phyloP scores from a whole-genome alignment of 2,113 vertebrate species.

The Osmerus eperlanus region DNA sequence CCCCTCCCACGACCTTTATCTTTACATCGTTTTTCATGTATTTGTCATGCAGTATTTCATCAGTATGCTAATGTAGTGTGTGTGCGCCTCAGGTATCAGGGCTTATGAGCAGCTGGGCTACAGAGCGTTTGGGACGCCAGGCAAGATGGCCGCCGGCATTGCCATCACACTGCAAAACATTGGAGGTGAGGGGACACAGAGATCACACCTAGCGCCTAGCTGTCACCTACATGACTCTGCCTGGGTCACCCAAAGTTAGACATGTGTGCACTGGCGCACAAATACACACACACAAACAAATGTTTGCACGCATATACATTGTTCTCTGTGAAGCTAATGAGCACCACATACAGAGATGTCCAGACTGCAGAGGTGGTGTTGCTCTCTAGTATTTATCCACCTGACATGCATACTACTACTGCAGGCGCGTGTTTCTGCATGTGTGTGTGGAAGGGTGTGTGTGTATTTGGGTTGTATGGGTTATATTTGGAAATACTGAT shows the following conservation, averaged over 20 bases:
- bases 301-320: too few relatives aligned
- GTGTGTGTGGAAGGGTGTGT: neutral
- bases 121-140: conserved; percentile 88
- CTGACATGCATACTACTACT: conserved; percentile 14
- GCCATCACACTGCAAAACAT: conserved; percentile 94
- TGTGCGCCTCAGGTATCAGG: conserved; percentile 67
- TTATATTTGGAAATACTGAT: too few relatives aligned
- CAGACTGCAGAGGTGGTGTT: neutral
- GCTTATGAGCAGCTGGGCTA: conserved; percentile 95
- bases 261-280: too few relatives aligned
- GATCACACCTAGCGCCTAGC: neutral
- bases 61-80: neutral
- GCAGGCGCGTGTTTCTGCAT: conserved; percentile 1
- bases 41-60: neutral
- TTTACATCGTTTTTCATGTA: conserved; percentile 8
- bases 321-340: too few relatives aligned
- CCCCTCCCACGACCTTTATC: neutral
- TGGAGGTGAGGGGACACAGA: conserved; percentile 73
- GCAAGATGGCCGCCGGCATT: conserved; percentile 86
- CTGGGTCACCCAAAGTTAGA: too few relatives aligned
- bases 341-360: too few relatives aligned
- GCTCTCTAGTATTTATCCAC: neutral
- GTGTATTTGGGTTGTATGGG: too few relatives aligned
- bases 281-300: too few relatives aligned
- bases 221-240: neutral